Evolutionary conservation across 1,140 invertebrate genomes (phyloP), one percentile per base, ranked within the genome.

Genomic region (Teleopsis dalmanni): DNA sequence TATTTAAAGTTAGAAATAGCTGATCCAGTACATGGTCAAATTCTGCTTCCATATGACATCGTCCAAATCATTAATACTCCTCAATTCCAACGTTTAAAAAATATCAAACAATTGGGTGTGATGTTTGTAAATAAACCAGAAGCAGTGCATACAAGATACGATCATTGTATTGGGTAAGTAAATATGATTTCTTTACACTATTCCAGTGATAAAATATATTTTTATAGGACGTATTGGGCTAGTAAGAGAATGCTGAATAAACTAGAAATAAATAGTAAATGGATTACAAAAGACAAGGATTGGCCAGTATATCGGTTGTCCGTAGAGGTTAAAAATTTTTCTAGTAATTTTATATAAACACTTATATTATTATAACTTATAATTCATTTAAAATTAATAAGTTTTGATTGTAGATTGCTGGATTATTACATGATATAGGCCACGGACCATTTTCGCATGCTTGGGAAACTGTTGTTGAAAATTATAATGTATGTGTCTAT

Each of bases 361-460:
- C 11, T 4, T 31, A 36, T 29, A 45, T 47, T 2, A 26, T 11
- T 19, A n/a, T 36, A 8, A 16, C n/a, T 42, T 1, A 25, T 47
- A 35, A 14, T 19, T 27, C 21, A 38, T 33, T 27, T 25, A 3
- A 3, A 42, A 19, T 31, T 27, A 23, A 37, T 47, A 16, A 5
- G 11, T 23, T 5, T 40, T 38, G 4, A n/a, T n/a, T 84, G 6
- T 53, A 76, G 57, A 72, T 86, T 29, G 83, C 82, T 36, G 83
- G 78, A 0, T 72, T 86, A 0, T 78, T 81, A 49, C 84, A 85
- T 70, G 83, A 86, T 58, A 54, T 85, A 3, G 82, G 81, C 23
- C 82, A 84, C 63, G 82, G 82, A 3, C 81, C 82, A 4, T 81
- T 81, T 60, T 81, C 78, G 19, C 82, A 84, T 59, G 53, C 70